Evolutionary conservation across 2,113 vertebrate genomes (phyloP), one percentile per base, ranked within the genome.

Genomic region (Fukomys damarensis): DNA sequence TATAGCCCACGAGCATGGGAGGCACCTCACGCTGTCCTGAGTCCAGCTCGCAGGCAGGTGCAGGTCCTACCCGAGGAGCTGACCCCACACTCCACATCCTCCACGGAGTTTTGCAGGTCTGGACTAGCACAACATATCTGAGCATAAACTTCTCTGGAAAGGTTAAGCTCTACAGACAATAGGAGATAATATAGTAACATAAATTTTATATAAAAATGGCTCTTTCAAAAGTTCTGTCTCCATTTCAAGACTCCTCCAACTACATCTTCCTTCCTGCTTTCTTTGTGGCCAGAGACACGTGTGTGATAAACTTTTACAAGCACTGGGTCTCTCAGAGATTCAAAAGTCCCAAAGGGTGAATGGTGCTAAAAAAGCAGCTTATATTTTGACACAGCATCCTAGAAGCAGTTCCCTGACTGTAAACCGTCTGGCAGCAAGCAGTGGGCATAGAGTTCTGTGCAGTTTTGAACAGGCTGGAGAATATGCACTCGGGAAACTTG

Each of bases 341-440:
- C 72, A 30, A 89, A 92, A 82, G 16, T 43, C 91, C 63, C 77
- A 95, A 91, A 91, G 63, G 63, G 22, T 63, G 81, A 77, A 65
- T 3, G 32, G 56, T 32, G 38, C 26, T 88, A 13, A 8, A 8
- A 89, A 92, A 32, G 13, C 26, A 17, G 63, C 22, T 72, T 52
- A 4, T 56, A 54, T 76, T 74, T 81, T 28, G 54, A 28, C 1
- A 74, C 8, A 91, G 24, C 72, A 46, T 24, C 43, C 41, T 46
- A 3, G n/a, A n/a, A n/a, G 30, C 30, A 35, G 20, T 9, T 74
- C 19, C 2, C 14, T 59, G 43, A 59, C 35, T 90, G 84, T 28
- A 52, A 72, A 46, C 52, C 38, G 65, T 30, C 12, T 16, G 26
- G 20, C 22, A 77, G 30, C 81, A 70, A 17, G 43, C 77, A 19